Percentiles rank a stretch among this genome's conserved stretches.
phyloP scores from a whole-genome alignment of 2,797 vertebrate species.

The Coreius guichenoti region DNA sequence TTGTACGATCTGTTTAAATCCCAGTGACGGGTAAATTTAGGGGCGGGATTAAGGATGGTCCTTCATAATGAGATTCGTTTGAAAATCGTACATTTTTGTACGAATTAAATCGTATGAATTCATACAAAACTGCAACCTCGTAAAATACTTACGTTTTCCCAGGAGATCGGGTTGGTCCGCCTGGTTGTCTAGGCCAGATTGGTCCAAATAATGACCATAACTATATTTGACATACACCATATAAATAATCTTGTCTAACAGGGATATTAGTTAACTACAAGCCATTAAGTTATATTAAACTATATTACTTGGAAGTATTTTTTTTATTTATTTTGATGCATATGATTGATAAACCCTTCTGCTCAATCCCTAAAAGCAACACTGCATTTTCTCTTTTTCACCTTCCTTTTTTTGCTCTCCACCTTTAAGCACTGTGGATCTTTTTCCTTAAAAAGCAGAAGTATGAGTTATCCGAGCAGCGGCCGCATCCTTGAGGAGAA shows the following conservation, averaged over 20 bases:
- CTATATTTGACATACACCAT: background rate
- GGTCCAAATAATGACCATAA: background rate
- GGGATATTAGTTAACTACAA: background rate
- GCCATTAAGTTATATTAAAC: background rate
- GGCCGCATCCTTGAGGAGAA: conserved; percentile 68
- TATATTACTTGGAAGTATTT: background rate
- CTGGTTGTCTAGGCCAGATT: background rate
- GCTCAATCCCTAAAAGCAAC: background rate
- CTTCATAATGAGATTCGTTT: too few species aligned
- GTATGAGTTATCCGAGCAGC: conserved; percentile 57
- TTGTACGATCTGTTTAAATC: too few species aligned
- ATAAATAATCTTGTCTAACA: background rate
- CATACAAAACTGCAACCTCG: too few species aligned
- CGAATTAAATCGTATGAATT: too few species aligned
- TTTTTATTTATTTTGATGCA: background rate
- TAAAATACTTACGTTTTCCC: too few species aligned
- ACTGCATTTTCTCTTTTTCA: conserved; percentile 18
- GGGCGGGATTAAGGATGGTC: too few species aligned
- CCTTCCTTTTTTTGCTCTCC: conserved; percentile 13
- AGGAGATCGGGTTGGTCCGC: too few species aligned
- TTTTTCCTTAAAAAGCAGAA: conserved; percentile 19
- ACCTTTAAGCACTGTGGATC: background rate
- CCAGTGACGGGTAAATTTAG: too few species aligned
- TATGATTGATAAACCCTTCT: background rate
- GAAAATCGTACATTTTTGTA: too few species aligned